Conservation (phyloP, 1,140 invertebrate genomes). For the Manduca sexta region DNA sequence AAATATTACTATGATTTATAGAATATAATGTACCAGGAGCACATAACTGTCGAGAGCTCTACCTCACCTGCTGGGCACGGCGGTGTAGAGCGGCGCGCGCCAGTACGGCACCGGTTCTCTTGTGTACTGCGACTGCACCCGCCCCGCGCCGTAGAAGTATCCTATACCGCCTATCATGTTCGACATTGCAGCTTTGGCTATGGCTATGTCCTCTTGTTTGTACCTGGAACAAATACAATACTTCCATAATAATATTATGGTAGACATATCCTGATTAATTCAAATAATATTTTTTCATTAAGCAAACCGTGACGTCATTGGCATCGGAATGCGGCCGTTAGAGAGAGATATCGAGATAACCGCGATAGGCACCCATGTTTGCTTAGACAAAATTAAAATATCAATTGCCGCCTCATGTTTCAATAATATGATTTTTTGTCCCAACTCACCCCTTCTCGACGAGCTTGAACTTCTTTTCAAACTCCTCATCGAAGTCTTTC, state of each 20-base stretch:
- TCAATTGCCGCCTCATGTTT: too few species aligned
- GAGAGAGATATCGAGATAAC: too few species aligned
- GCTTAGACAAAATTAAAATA: too few species aligned
- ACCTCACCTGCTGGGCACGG: conserved; percentile 89
- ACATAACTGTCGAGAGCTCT: too few species aligned
- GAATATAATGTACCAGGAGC: too few species aligned
- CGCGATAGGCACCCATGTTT: too few species aligned
- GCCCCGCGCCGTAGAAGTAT: conserved; percentile 95
- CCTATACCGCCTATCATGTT: conserved; percentile 97
- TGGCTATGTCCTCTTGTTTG: conserved; percentile 78
- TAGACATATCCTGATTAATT: background rate
- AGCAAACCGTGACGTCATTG: too few species aligned
- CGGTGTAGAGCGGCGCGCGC: conserved; percentile 92
- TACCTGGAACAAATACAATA: conserved; percentile 67
- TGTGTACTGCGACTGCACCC: conserved; percentile 88
- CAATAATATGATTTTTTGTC: too few species aligned
- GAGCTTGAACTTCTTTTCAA: conserved; percentile 83
- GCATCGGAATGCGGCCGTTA: too few species aligned
- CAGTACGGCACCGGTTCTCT: conserved; percentile 93
- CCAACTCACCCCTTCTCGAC: conserved; percentile 77
- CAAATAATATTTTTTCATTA: too few species aligned
- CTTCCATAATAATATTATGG: background rate
- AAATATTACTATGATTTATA: too few species aligned
- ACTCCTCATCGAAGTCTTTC: conserved; percentile 77
- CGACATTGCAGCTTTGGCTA: conserved; percentile 92